phyloP scores from a whole-genome alignment of 2,888 invertebrate species.

The Monochamus alternatus region DNA sequence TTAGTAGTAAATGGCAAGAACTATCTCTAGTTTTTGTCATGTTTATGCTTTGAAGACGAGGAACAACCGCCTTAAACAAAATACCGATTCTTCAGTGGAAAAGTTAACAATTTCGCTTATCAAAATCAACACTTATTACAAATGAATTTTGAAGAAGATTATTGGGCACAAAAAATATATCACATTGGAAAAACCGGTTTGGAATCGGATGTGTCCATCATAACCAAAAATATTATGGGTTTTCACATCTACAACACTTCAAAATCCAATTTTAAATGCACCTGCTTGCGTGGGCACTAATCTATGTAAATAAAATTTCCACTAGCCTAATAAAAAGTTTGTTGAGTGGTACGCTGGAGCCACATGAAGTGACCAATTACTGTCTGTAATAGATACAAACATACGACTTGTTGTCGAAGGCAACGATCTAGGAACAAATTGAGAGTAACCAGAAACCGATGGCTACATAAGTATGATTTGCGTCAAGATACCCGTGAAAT shows the following conservation, averaged over 20 bases:
- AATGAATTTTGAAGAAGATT: too few relatives aligned
- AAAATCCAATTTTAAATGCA: not conserved
- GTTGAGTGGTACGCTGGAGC: slow-evolving; percentile 18
- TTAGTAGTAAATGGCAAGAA: too few relatives aligned
- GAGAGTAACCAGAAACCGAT: slow-evolving; percentile 20
- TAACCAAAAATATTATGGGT: not conserved
- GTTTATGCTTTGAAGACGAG: too few relatives aligned
- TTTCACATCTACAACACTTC: not conserved
- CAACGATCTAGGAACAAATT: slow-evolving; percentile 24
- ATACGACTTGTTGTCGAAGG: slow-evolving; percentile 30
- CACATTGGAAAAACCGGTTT: too few relatives aligned
- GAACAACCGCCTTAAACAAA: too few relatives aligned
- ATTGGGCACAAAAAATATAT: too few relatives aligned
- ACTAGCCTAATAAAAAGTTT: slow-evolving; percentile 20
- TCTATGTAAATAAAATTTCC: slow-evolving; percentile 15
- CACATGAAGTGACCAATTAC: slow-evolving; percentile 30
- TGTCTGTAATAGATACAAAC: slow-evolving; percentile 22
- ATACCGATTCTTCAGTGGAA: too few relatives aligned
- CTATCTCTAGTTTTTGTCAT: too few relatives aligned
- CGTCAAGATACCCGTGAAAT: not conserved
- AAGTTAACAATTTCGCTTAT: too few relatives aligned
- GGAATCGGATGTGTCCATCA: not conserved
- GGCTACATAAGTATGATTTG: not conserved
- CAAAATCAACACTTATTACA: too few relatives aligned
- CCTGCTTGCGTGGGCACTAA: not conserved